Percentiles rank a stretch among this genome's conserved stretches.
These are phyloP conservation scores for Eupsittula cactorum DNA, from an alignment of 2,113 vertebrate species.

Conservation along the genomic window DNA sequence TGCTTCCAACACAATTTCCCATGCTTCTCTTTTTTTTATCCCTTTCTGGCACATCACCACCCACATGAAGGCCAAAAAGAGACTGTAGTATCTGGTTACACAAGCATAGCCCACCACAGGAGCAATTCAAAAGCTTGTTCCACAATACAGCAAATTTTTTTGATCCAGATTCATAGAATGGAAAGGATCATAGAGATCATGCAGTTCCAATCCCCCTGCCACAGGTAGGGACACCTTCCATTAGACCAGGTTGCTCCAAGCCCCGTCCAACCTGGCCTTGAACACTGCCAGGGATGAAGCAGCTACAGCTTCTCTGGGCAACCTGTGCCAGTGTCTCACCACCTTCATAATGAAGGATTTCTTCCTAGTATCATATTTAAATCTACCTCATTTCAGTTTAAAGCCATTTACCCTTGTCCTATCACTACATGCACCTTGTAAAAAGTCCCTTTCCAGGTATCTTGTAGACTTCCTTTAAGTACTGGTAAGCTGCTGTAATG, in stretches of 20 bases:
- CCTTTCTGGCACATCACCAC: neutral
- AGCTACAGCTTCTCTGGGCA: neutral
- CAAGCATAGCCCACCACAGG: neutral
- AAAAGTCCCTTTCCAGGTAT: neutral
- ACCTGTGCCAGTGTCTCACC: neutral
- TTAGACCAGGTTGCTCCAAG: neutral
- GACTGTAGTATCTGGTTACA: neutral
- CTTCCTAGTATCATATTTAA: neutral
- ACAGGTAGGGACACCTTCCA: neutral
- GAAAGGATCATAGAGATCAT: neutral
- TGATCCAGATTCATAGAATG: neutral
- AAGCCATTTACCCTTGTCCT: neutral
- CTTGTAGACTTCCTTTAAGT: neutral
- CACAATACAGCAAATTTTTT: neutral
- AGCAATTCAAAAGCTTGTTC: neutral
- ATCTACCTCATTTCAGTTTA: neutral
- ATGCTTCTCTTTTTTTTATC: neutral
- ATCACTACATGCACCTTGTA: neutral
- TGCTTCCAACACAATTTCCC: neutral
- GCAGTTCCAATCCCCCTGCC: neutral
- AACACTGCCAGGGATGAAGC: neutral
- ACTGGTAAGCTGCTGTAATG: neutral
- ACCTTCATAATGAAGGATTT: neutral
- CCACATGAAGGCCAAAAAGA: neutral
- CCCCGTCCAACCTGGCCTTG: neutral